Evolutionary conservation across 2,888 invertebrate species (phyloP), one percentile per base, ranked within the genome.

Genomic region (Volucella bombylans): DNA sequence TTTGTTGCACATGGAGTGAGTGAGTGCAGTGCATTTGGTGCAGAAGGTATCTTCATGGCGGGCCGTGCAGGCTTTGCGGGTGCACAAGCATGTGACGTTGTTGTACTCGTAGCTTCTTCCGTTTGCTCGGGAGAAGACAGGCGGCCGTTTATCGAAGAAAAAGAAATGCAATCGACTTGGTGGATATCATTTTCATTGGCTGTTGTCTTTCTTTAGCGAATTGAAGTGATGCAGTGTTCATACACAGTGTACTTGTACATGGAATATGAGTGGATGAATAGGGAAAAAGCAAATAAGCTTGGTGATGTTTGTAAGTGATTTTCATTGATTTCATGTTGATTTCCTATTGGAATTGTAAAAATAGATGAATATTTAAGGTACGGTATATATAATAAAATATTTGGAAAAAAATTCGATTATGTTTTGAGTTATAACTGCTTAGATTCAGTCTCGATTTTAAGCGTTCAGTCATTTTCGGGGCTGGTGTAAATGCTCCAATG

Each of bases 41-140:
- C 15, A 49, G 39, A 59, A 59, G 64, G 57, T 52, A 43, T 41
- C 67, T 78, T 39, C 50, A 57, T 10, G 41, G 15, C 14, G 76
- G 43, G 39, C n/a, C n/a, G n/a, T n/a, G n/a, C 41, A 69, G 39
- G 18, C 49, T 71, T 43, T 57, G 43, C 23, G 14, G 54, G 14
- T 23, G 45, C 9, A 23, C 18, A 18, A 15, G 38, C 57, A 14
- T 14, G 38, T 55, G 69, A 23, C 11, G 49, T 15, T 61, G 41
- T 23, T 8, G 55, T n/a, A n/a, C n/a, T n/a, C n/a, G n/a, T 69
- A 41, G 47, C 47, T 49, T 18, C 55, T 68, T 54, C 55, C 45
- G 31, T 41, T 65, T 31, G 41, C 2, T 23, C 6, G 31, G 31
- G 6, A 31, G 6, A 31, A 31, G 31, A 10, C 43, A 61, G 8